Percentiles rank a stretch among this genome's conserved stretches.
Conservation (phyloP, 1,140 invertebrate genomes). For the Orchestia grillus region DNA sequence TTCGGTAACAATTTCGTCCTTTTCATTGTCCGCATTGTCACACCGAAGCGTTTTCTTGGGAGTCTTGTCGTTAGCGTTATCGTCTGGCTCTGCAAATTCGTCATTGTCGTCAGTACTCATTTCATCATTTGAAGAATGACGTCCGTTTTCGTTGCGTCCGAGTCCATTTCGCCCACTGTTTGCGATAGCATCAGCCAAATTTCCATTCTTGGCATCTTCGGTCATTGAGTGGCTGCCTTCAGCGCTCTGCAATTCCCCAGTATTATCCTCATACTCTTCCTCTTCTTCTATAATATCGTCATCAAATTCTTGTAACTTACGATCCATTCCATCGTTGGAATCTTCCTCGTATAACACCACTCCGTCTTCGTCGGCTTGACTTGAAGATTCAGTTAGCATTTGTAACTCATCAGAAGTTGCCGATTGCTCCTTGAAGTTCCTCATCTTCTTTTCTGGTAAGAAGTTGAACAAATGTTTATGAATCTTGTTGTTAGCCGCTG, state of each 20-base stretch:
- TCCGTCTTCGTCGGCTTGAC: slow-evolving; percentile 62
- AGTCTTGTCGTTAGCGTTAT: not conserved
- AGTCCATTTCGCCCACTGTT: not conserved
- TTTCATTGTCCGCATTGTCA: not conserved
- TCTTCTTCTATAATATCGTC: slow-evolving; percentile 68
- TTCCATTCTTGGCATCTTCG: slow-evolving; percentile 72
- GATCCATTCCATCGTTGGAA: slow-evolving; percentile 59
- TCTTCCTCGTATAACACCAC: slow-evolving; percentile 66
- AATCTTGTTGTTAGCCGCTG: not conserved
- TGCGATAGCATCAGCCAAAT: slow-evolving; percentile 68
- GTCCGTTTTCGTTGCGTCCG: not conserved
- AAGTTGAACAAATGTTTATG: slow-evolving; percentile 44
- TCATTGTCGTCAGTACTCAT: slow-evolving; percentile 39
- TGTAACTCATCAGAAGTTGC: slow-evolving; percentile 2
- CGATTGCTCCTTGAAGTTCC: slow-evolving; percentile 10
- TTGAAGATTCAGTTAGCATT: not conserved
- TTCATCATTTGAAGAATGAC: not conserved
- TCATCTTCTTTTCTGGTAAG: slow-evolving; percentile 20
- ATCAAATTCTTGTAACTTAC: slow-evolving; percentile 54
- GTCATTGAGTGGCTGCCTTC: slow-evolving; percentile 70
- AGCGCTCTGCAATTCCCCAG: slow-evolving; percentile 72
- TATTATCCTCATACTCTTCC: slow-evolving; percentile 69
- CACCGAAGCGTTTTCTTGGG: not conserved
- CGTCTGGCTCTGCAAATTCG: slow-evolving; percentile 20
- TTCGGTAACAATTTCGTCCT: slow-evolving; percentile 70